Conservation (phyloP, 23 tunicate genomes). For the Botrylloides violaceus region DNA sequence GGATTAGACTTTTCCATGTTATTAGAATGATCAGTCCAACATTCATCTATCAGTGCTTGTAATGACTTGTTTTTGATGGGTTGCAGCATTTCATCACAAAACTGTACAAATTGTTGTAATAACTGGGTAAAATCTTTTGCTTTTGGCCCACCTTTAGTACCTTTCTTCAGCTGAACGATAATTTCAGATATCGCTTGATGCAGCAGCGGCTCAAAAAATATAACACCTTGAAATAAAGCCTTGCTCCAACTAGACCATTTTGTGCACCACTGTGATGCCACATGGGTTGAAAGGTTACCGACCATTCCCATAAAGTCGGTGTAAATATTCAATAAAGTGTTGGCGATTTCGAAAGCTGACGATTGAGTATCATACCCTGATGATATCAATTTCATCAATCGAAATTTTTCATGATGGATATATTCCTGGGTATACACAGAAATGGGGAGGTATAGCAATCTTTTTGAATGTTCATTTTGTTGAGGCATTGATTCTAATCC, state of each 20-base stretch:
- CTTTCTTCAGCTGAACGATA: conserved; percentile 37
- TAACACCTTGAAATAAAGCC: conserved; percentile 56
- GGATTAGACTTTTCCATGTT: neutral
- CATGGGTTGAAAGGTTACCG: neutral
- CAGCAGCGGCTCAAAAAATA: conserved; percentile 32
- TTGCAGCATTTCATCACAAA: conserved; percentile 20
- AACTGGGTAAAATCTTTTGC: neutral
- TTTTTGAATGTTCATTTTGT: neutral
- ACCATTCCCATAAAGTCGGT: neutral
- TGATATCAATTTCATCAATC: neutral
- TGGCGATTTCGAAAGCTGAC: conserved; percentile 12
- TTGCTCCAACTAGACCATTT: conserved; percentile 52
- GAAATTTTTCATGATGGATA: neutral
- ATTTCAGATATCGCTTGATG: conserved; percentile 40
- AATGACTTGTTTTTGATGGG: neutral
- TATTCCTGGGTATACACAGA: neutral
- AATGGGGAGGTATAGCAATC: neutral
- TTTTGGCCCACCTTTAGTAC: conserved; percentile 10
- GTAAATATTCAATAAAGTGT: conserved; percentile 2
- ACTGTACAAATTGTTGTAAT: conserved; percentile 7
- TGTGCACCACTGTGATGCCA: neutral
- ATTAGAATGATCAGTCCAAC: neutral
- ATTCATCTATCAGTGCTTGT: neutral
- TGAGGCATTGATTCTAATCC: neutral
- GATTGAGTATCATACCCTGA: conserved; percentile 13